Evolutionary conservation across 2,797 vertebrate genomes (phyloP).

Genomic region (Sebastes miniatus): DNA sequence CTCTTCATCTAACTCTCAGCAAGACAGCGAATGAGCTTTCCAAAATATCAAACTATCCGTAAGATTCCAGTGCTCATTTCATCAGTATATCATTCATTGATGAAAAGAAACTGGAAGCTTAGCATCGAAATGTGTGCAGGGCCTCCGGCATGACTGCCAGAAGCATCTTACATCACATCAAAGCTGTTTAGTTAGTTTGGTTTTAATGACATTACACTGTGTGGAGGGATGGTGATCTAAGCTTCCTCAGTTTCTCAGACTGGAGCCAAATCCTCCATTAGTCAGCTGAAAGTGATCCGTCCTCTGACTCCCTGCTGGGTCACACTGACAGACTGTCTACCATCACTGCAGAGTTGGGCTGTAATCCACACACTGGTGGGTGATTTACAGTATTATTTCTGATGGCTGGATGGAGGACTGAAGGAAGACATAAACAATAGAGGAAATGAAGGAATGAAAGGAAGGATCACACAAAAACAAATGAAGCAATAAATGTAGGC

Average conservation of each 20-base stretch:
- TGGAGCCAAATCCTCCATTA: slow-evolving; percentile 46
- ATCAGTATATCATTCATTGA: too few relatives aligned
- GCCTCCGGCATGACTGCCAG: neutral
- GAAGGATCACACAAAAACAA: neutral
- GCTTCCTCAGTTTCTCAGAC: slow-evolving; percentile 12
- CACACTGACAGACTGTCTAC: slow-evolving; percentile 7
- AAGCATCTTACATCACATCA: neutral
- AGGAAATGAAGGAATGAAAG: neutral
- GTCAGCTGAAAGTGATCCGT: slow-evolving; percentile 25
- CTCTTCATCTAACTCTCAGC: too few relatives aligned
- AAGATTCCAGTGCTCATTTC: too few relatives aligned
- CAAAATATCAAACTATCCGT: too few relatives aligned
- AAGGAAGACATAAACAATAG: neutral
- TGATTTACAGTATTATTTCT: neutral
- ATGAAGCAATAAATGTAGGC: neutral
- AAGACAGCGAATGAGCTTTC: too few relatives aligned
- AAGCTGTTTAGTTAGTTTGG: neutral
- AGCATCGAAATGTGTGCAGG: too few relatives aligned
- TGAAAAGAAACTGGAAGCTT: too few relatives aligned
- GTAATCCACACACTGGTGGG: neutral
- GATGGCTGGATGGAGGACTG: neutral
- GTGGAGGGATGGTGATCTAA: slow-evolving; percentile 2
- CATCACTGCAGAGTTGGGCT: neutral
- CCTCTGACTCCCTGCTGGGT: neutral
- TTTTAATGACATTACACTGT: neutral